These are phyloP conservation scores for Palloptera scutellata DNA, from an alignment of 2,888 invertebrate species.

Conservation along the genomic window DNA sequence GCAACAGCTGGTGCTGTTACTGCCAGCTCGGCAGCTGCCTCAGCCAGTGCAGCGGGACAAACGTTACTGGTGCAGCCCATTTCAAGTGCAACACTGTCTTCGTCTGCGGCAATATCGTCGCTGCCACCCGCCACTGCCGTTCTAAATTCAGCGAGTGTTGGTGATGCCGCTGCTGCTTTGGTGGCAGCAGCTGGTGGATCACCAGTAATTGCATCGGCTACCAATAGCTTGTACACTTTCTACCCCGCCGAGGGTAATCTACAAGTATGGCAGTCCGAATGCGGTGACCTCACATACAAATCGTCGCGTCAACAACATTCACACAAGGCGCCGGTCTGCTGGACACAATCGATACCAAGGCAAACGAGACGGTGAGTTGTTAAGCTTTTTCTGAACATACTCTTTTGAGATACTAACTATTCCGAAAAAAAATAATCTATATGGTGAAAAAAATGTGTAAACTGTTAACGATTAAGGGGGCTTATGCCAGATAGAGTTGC, in stretches of 20 bases:
- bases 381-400: too few relatives aligned
- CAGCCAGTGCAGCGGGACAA: constrained; percentile 45
- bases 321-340: constrained; percentile 63
- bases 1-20: constrained; percentile 12
- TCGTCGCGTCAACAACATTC: constrained; percentile 62
- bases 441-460: too few relatives aligned
- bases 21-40: constrained; percentile 30
- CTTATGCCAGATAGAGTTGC: too few relatives aligned
- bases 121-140: constrained; percentile 39
- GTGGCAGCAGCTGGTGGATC: constrained; percentile 53
- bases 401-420: too few relatives aligned
- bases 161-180: constrained; percentile 50
- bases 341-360: constrained; percentile 65
- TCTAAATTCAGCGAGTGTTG: constrained; percentile 45
- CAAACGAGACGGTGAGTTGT: constrained; percentile 63
- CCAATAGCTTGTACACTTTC: constrained; percentile 63
- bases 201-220: constrained; percentile 61
- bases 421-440: too few relatives aligned
- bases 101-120: constrained; percentile 42
- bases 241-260: constrained; percentile 64
- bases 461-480: too few relatives aligned
- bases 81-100: constrained; percentile 57
- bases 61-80: constrained; percentile 59
- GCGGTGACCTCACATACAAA: constrained; percentile 63
- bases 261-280: constrained; percentile 64